Percentiles rank a stretch among this genome's conserved stretches.
Evolutionary conservation across 2,888 invertebrate species (phyloP).

Genomic region (Drosophila eohydei): DNA sequence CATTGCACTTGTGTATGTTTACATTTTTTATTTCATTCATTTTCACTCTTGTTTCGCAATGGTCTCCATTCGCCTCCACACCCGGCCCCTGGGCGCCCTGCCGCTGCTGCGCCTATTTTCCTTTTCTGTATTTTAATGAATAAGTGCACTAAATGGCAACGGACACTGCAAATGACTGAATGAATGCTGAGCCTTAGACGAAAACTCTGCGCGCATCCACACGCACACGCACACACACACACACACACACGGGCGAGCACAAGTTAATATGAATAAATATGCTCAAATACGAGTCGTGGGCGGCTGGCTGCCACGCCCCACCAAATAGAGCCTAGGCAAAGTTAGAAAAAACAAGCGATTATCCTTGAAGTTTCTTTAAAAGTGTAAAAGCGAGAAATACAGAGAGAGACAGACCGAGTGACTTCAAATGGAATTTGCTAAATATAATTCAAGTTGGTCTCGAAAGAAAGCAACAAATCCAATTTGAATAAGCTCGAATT

Average conservation of each 20-base stretch:
- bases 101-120: conserved; percentile 22
- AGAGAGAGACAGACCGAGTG: background rate
- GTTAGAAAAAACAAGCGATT: background rate
- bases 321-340: background rate
- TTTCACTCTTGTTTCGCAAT: conserved; percentile 73
- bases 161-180: conserved; percentile 74
- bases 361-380: conserved; percentile 7
- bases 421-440: background rate
- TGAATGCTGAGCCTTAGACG: conserved; percentile 65
- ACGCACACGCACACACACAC: conserved; percentile 1
- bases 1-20: conserved; percentile 82
- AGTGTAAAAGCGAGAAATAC: background rate
- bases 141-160: conserved; percentile 79
- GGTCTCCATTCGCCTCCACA: conserved; percentile 15
- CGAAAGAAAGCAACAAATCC: background rate
- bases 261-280: conserved; percentile 52
- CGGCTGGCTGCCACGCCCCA: background rate
- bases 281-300: conserved; percentile 26
- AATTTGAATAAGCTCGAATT: background rate
- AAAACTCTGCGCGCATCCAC: conserved; percentile 26
- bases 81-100: background rate
- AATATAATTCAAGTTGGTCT: background rate
- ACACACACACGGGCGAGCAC: background rate
- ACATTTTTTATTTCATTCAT: conserved; percentile 81
- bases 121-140: conserved; percentile 71